Evolutionary conservation across 2,113 vertebrate species (phyloP).

Genomic region (Aramus guarauna): DNA sequence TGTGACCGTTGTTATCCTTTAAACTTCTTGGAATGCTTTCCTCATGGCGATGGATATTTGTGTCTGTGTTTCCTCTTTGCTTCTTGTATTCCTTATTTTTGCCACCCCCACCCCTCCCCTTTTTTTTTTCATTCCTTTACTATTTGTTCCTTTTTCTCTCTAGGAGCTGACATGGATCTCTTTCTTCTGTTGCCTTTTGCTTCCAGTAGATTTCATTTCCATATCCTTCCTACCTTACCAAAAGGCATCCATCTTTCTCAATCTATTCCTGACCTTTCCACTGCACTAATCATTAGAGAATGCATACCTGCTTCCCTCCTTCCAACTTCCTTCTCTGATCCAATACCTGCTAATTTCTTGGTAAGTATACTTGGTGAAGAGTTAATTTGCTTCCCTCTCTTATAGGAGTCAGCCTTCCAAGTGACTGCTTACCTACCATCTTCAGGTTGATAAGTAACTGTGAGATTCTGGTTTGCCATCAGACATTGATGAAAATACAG

Average conservation of each 20-base stretch:
- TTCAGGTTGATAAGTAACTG: not conserved
- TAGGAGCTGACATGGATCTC: conserved; percentile 29
- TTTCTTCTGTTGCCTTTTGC: conserved; percentile 28
- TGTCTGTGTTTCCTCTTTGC: not conserved
- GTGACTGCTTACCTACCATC: not conserved
- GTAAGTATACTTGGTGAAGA: conserved; percentile 39
- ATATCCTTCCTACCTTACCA: not conserved
- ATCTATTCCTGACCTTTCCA: conserved; percentile 3
- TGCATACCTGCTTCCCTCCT: conserved; percentile 14
- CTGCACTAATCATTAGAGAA: conserved; percentile 35
- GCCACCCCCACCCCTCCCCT: not conserved
- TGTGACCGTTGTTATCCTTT: not conserved
- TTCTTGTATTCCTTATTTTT: not conserved
- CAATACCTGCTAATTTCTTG: conserved; percentile 12
- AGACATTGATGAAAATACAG: not conserved
- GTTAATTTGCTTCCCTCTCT: not conserved
- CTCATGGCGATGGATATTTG: not conserved
- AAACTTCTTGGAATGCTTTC: not conserved
- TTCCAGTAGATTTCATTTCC: conserved; percentile 18
- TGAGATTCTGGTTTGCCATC: not conserved
- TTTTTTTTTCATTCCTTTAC: not conserved
- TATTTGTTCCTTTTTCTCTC: conserved; percentile 48
- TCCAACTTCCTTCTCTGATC: conserved; percentile 68
- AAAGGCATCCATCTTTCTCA: not conserved
- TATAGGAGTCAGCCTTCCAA: not conserved